Evolutionary conservation across 2,797 vertebrate genomes (phyloP).

Genomic region (Liparis tanakae): DNA sequence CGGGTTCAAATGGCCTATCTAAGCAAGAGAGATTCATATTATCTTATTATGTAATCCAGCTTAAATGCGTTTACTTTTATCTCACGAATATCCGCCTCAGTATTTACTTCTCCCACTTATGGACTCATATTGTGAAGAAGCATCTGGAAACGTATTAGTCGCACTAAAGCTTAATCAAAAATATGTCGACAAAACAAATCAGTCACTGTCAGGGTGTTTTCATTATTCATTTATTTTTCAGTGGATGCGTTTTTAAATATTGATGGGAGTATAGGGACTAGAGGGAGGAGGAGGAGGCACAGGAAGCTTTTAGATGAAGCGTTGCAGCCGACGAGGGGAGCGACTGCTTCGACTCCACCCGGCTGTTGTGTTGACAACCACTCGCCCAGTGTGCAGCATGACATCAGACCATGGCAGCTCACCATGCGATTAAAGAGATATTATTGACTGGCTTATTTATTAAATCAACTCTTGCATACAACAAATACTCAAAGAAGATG

Average conservation of each 20-base stretch:
- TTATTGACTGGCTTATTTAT: background rate
- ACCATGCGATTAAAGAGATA: background rate
- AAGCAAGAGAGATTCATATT: background rate
- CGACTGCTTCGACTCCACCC: background rate
- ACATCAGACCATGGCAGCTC: background rate
- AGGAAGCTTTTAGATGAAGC: conserved; percentile 11
- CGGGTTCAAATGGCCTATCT: background rate
- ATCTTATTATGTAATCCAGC: background rate
- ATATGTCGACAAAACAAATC: background rate
- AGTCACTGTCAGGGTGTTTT: background rate
- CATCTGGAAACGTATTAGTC: background rate
- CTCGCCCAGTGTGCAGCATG: background rate
- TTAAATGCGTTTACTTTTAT: background rate
- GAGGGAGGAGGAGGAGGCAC: background rate
- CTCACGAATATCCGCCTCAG: background rate
- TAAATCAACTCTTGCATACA: background rate
- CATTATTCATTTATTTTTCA: background rate
- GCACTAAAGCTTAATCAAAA: background rate
- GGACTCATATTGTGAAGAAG: conserved; percentile 9
- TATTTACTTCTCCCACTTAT: background rate
- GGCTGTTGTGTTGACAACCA: background rate
- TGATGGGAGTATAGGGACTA: background rate
- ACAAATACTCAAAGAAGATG: background rate
- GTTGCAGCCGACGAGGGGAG: background rate
- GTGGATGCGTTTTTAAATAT: conserved; percentile 1